phyloP scores from a whole-genome alignment of 2,888 invertebrate species.

The Smittia sp. region DNA sequence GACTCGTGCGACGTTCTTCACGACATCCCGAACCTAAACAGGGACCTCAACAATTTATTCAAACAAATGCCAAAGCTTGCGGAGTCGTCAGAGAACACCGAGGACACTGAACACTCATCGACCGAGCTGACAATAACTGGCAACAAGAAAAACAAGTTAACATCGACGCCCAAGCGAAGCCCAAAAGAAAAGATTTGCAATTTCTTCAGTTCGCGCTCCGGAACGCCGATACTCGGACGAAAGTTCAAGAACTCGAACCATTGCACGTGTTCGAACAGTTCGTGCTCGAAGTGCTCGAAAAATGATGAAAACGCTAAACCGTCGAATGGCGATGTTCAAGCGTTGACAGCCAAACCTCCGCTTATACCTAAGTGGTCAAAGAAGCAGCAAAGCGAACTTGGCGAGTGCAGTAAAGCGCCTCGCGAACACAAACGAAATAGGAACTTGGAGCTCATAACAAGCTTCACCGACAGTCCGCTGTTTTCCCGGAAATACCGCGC shows the following conservation, averaged over 20 bases:
- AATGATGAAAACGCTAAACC: constrained; percentile 4
- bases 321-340: too few relatives aligned
- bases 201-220: constrained; percentile 35
- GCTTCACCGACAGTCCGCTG: constrained; percentile 54
- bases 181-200: constrained; percentile 36
- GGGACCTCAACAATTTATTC: constrained; percentile 42
- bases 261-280: constrained; percentile 12
- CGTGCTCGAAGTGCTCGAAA: constrained; percentile 19
- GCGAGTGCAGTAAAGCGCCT: constrained; percentile 34
- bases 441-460: constrained; percentile 53
- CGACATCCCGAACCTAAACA: constrained; percentile 26
- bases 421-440: constrained; percentile 44
- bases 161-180: constrained; percentile 33
- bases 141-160: constrained; percentile 20
- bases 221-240: constrained; percentile 34
- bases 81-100: constrained; percentile 50
- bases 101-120: constrained; percentile 44
- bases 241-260: constrained; percentile 17
- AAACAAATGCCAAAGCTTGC: constrained; percentile 49
- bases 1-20: constrained; percentile 77
- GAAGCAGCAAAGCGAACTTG: not conserved
- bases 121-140: constrained; percentile 15
- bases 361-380: constrained; percentile 16
- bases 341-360: constrained; percentile 16
- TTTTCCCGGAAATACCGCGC: constrained; percentile 53